Evolutionary conservation across 2,113 vertebrate species (phyloP), one percentile per base, ranked within the genome.

Genomic region (Microcebus murinus): DNA sequence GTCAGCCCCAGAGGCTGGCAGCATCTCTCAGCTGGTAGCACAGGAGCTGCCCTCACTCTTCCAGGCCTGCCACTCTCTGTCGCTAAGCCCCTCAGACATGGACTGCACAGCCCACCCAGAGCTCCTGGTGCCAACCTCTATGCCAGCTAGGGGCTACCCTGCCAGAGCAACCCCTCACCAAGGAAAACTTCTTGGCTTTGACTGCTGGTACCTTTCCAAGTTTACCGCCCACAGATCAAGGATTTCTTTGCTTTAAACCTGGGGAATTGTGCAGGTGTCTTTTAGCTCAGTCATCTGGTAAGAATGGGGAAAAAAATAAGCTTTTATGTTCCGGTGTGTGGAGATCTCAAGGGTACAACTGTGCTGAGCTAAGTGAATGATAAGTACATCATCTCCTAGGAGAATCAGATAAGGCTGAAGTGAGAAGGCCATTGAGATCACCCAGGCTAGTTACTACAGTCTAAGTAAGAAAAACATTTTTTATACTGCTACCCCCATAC

Each of bases 221-320:
- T 63, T 91, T 81, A 52, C 27, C 9, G 59, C 42, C 10, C 57
- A 91, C 55, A 42, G 57, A 97, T 87, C 85, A 94, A 90, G 81
- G 91, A 61, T 77, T 81, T 92, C 65, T 95, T 89, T 90, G 94
- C 92, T 96, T 95, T 91, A 91, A 88, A 70, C 77, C 61, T 79
- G 67, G 77, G 74, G 86, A 91, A 91, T 20, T 20, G 29, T 36
- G 86, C 81, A 91, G 94, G 82, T 96, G 79, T 80, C 65, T 96
- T 97, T 90, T 39, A 55, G 81, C 63, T 95, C 25, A 57, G 70
- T 92, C 71, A 70, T 79, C 73, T 92, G 92, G 50, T 90, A 82
- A 89, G 74, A 68, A n/a, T 52, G 23, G 67, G 50, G 20, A 8
- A 12, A 18, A 14, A 34, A 25, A 61, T 36, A n/a, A 52, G 50